Base-by-base conservation (phyloP, 2,888 invertebrate genomes). In the Electrophaes corylata region DNA sequence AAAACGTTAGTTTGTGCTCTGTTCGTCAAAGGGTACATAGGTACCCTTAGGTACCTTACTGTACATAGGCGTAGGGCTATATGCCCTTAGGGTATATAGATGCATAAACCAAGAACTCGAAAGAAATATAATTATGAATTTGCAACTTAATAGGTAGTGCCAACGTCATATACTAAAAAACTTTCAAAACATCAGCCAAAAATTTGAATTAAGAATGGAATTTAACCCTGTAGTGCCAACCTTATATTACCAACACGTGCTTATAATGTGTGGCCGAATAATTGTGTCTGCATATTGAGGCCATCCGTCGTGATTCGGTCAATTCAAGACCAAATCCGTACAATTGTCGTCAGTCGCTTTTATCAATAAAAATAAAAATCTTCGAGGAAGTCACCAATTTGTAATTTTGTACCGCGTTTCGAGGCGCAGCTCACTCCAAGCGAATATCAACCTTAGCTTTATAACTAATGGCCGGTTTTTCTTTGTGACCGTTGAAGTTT, bases 281-380 rank as follows among this genome's bases (percentile, higher is more conserved):
- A 60, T 29, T 49, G 43, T 52, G 44, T 45, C 64, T 68, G 65
- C 64, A 70, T 67, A 68, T 57, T 60, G 72, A 74, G 72, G 71
- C 71, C 61, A 59, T 40, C 49, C 67, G 67, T 70, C 61, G 74
- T 80, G 79, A 79, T 82, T 80, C 79, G 76, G 70, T 78, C 84
- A 86, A 88, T 86, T 84, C 83, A 83, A 75, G 80, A 81, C 78
- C 78, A 88, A 88, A 88, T 86, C 87, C 82, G 83, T 78, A 83
- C 79, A 87, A 88, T 89, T 88, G 88, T 84, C 76, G 80, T 76
- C 78, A 76, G 79, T 79, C 81, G 84, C 80, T 84, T 84, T 88
- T 88, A 83, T 88, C 88, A 90, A 89, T 88, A 87, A 88, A 88
- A 88, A 89, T 87, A 89, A 86, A 89, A 88, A 86, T 86, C 81